phyloP scores from a whole-genome alignment of 2,888 invertebrate genomes.

The Apomyelois bistriatella region DNA sequence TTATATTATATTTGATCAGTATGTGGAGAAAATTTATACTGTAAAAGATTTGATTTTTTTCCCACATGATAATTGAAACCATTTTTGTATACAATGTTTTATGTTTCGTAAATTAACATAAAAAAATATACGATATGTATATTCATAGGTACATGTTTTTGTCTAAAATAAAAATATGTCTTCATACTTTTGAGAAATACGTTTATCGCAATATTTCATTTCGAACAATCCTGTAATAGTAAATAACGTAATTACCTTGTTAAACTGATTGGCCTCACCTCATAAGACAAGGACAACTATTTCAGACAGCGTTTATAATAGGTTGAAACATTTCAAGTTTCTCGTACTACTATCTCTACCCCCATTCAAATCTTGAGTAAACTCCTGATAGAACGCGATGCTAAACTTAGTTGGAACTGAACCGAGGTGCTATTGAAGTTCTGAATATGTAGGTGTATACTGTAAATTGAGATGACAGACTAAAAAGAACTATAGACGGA shows the following conservation, averaged over 20 bases:
- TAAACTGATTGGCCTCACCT: neutral
- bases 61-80: too few species aligned
- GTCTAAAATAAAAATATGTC: neutral
- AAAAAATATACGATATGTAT: too few species aligned
- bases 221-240: neutral
- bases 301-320: neutral
- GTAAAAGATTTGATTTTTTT: too few species aligned
- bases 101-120: too few species aligned
- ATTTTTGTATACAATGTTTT: too few species aligned
- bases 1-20: too few species aligned
- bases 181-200: too few species aligned
- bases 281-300: neutral
- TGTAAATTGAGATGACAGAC: too few species aligned
- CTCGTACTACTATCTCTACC: neutral
- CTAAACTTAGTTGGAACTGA: conserved; percentile 3
- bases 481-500: too few species aligned
- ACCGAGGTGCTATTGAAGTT: conserved; percentile 2
- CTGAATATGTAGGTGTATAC: neutral
- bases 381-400: neutral
- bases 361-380: conserved; percentile 5
- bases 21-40: too few species aligned
- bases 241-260: neutral
- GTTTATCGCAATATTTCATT: neutral
- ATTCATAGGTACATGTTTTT: too few species aligned
- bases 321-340: neutral